phyloP scores from a whole-genome alignment of 2,888 invertebrate species.

The Onchidella celtica region DNA sequence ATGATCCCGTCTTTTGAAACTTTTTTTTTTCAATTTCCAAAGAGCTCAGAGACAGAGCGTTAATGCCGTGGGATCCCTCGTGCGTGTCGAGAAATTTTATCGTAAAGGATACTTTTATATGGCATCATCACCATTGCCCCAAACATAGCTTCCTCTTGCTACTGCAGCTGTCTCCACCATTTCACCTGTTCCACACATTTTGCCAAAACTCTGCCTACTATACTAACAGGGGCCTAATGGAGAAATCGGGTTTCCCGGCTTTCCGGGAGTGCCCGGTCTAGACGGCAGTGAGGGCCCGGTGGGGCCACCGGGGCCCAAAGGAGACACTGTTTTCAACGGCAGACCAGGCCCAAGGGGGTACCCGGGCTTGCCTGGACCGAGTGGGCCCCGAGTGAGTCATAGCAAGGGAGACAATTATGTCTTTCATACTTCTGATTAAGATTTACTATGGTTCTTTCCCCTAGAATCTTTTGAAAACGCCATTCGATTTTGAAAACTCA shows the following conservation, averaged over 20 bases:
- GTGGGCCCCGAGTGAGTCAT: slow-evolving; percentile 57
- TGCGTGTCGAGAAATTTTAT: too few species aligned
- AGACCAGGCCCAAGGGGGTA: slow-evolving; percentile 45
- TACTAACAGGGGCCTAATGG: slow-evolving; percentile 58
- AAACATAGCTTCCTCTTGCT: too few species aligned
- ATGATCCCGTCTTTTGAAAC: too few species aligned
- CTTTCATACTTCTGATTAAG: not conserved
- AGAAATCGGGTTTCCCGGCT: slow-evolving; percentile 57
- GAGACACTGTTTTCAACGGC: slow-evolving; percentile 89
- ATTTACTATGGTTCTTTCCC: not conserved
- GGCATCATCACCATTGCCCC: too few species aligned
- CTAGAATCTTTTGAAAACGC: too few species aligned
- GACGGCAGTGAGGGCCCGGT: slow-evolving; percentile 48
- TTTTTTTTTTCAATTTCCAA: too few species aligned
- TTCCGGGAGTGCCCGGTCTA: slow-evolving; percentile 54
- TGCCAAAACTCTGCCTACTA: slow-evolving; percentile 30
- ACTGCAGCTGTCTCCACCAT: too few species aligned
- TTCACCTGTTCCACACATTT: too few species aligned
- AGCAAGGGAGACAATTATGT: not conserved
- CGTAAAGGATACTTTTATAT: too few species aligned
- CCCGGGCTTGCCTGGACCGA: slow-evolving; percentile 51
- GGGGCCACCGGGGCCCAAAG: slow-evolving; percentile 60
- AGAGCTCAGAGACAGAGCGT: too few species aligned
- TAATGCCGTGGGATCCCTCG: too few species aligned
- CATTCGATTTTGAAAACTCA: too few species aligned